Base-by-base conservation (phyloP, 2,888 invertebrate species). In the Syrista parreyssii region DNA sequence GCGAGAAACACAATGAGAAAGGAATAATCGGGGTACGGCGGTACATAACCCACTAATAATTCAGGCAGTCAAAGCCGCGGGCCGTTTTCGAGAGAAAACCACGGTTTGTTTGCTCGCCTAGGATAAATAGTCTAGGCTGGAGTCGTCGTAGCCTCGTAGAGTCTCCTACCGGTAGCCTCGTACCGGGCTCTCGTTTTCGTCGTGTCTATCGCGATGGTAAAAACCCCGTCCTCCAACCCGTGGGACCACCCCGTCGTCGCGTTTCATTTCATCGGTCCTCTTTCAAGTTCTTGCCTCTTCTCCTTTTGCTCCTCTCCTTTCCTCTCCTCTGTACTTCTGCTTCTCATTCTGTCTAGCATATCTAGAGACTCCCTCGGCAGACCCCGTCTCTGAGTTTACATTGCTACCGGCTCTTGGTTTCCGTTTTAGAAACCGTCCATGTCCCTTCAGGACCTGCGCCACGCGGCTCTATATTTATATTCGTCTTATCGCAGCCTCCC, bases 31-130 rank as follows among this genome's bases (percentile, higher is more conserved):
- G 30, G 74, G 11, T 74, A 33, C 81, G 77, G 72, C 82, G 71
- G 82, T 80, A 81, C 80, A 82, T 83, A 84, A 86, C 83, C 80
- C 83, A 79, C 81, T 86, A 86, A 86, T 86, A 86, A 86, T 86
- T 86, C 83, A 85, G 80, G 33, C 74, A 74, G 34, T 30, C 36
- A 35, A 35, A 30, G n/a, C 74, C 74, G 35, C 55, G 55, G 23
- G 55, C 32, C 71, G 73, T 36, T 31, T 74, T 33, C 32, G 34
- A 71, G 79, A 83, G 83, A 83, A 82, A 84, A 81, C 82, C 82
- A 79, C 82, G 82, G 86, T 85, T 84, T 87, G 85, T 87, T 87
- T 87, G 82, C 85, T 78, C 86, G 81, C 80, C 82, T 85, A 84
- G 84, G 84, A 87, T 87, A 87, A 87, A 87, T 85, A 87, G 79